Evolutionary conservation across 2,888 invertebrate genomes (phyloP).

Genomic region (Gisinianus flammeolus): DNA sequence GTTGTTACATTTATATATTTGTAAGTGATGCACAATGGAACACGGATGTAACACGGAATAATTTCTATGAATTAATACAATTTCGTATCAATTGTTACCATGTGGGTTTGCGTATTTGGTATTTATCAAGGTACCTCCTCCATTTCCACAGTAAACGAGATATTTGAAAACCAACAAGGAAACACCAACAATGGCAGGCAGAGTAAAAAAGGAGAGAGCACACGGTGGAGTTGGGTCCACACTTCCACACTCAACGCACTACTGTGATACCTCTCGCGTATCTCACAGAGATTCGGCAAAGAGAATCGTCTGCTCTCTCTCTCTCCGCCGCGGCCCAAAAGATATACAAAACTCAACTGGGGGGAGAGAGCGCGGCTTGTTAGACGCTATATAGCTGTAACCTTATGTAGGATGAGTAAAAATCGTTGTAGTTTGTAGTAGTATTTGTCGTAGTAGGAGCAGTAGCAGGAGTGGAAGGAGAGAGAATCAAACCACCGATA

Average conservation of each 20-base stretch:
- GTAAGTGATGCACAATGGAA: too few species aligned
- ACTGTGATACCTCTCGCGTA: slow-evolving; percentile 28
- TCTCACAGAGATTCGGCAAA: slow-evolving; percentile 26
- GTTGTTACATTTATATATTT: too few species aligned
- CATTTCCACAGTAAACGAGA: too few species aligned
- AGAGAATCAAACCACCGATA: slow-evolving; percentile 3
- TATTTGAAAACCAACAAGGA: background rate
- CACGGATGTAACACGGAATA: too few species aligned
- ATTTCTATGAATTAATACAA: too few species aligned
- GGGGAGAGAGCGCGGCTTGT: background rate
- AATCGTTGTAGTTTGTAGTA: background rate
- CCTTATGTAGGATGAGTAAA: background rate
- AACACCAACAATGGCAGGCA: background rate
- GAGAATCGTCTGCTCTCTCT: slow-evolving; percentile 4
- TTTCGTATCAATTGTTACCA: too few species aligned
- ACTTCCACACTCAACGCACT: slow-evolving; percentile 32
- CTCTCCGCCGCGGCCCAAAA: background rate
- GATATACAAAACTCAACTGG: background rate
- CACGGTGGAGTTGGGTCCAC: slow-evolving; percentile 16
- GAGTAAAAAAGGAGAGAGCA: background rate
- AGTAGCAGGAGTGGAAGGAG: background rate
- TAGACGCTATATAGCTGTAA: background rate
- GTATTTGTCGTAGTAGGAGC: background rate
- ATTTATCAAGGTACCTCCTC: too few species aligned
- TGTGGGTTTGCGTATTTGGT: too few species aligned